A percentile compares a stretch with the other conserved stretches of the same genome.
phyloP scores from a whole-genome alignment of 2,113 vertebrate species.

The Ardeotis arabs region DNA sequence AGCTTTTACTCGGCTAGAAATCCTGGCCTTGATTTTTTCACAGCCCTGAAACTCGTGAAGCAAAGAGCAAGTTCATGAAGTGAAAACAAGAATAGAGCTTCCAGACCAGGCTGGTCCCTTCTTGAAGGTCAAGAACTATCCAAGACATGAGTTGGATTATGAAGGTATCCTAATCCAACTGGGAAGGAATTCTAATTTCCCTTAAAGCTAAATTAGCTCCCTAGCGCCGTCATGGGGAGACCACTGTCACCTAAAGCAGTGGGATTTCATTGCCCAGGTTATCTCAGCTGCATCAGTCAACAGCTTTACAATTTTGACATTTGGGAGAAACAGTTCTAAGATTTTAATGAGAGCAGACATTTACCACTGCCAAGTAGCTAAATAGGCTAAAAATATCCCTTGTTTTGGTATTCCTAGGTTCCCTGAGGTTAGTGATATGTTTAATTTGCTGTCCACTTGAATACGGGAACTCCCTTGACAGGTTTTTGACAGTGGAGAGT shows the following conservation, averaged over 20 bases:
- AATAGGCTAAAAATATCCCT: slow-evolving; percentile 40
- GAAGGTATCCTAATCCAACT: not conserved
- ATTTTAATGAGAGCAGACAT: slow-evolving; percentile 38
- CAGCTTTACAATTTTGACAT: slow-evolving; percentile 30
- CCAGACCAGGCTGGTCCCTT: not conserved
- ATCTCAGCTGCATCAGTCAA: slow-evolving; percentile 32
- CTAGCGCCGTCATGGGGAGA: not conserved
- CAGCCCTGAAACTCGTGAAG: not conserved
- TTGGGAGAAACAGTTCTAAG: slow-evolving; percentile 31
- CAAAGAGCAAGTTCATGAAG: not conserved
- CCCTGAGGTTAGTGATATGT: slow-evolving; percentile 58
- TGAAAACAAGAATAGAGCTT: not conserved
- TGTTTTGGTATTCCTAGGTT: slow-evolving; percentile 58
- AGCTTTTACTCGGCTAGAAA: not conserved
- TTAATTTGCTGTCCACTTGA: slow-evolving; percentile 66
- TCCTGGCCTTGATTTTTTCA: not conserved
- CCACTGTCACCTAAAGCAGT: not conserved
- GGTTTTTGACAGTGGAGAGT: slow-evolving; percentile 47
- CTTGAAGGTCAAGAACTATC: not conserved
- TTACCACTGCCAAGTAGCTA: slow-evolving; percentile 43
- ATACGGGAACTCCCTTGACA: slow-evolving; percentile 62
- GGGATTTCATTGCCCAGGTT: not conserved
- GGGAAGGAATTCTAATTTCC: slow-evolving; percentile 10
- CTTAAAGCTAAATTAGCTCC: slow-evolving; percentile 1
- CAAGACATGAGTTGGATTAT: not conserved